Evolutionary conservation across 2,888 invertebrate species (phyloP).

Genomic region (Phalera bucephala): DNA sequence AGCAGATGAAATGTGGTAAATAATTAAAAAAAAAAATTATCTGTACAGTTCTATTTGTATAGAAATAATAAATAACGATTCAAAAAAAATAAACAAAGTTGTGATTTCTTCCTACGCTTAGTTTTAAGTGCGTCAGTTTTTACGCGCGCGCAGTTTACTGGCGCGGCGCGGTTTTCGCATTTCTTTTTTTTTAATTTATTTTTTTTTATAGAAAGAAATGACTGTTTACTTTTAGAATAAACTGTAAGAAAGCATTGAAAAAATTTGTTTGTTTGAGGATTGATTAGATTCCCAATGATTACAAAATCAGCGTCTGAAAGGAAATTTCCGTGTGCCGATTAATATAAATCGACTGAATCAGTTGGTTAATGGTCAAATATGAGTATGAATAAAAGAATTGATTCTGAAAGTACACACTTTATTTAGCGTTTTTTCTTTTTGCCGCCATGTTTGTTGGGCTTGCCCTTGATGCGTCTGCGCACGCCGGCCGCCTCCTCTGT

Average conservation of each 20-base stretch:
- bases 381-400: not conserved
- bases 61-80: constrained; percentile 84
- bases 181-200: constrained; percentile 65
- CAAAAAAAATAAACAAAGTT: constrained; percentile 77
- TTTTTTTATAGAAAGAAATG: constrained; percentile 66
- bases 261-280: constrained; percentile 64
- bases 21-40: constrained; percentile 80
- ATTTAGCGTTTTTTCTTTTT: constrained; percentile 65
- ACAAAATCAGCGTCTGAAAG: too few species aligned
- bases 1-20: constrained; percentile 79
- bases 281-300: constrained; percentile 47
- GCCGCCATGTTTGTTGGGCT: constrained; percentile 52
- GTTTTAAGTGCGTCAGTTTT: constrained; percentile 56
- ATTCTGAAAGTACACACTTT: constrained; percentile 13
- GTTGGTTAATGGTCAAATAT: too few species aligned
- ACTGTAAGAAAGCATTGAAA: constrained; percentile 71
- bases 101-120: constrained; percentile 76
- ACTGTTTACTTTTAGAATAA: constrained; percentile 82
- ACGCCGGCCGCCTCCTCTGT: constrained; percentile 92
- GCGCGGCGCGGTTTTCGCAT: constrained; percentile 52
- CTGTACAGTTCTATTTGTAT: constrained; percentile 85
- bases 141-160: constrained; percentile 41
- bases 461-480: constrained; percentile 88
- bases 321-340: too few species aligned
- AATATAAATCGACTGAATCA: too few species aligned